Evolutionary conservation across 2,113 vertebrate species (phyloP).

Genomic region (Sprattus sprattus): DNA sequence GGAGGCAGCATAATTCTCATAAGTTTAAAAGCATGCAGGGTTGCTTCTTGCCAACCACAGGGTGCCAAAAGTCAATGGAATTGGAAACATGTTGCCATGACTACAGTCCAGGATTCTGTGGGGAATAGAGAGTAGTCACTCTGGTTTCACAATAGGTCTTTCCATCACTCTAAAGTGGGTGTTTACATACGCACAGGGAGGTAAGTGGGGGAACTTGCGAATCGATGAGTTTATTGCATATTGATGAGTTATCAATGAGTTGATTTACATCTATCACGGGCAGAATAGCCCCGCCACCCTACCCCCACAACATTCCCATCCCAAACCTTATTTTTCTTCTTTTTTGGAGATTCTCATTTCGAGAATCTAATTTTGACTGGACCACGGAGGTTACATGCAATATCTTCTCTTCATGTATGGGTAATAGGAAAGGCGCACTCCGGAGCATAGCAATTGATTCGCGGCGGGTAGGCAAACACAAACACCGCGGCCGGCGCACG

Average conservation of each 20-base stretch:
- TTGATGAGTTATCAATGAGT: background rate
- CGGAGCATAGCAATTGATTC: slow-evolving; percentile 46
- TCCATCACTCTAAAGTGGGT: background rate
- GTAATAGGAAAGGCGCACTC: slow-evolving; percentile 33
- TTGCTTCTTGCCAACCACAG: slow-evolving; percentile 52
- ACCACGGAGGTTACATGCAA: slow-evolving; percentile 27
- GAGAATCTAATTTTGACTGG: slow-evolving; percentile 44
- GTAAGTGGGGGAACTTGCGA: background rate
- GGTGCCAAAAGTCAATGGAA: slow-evolving; percentile 52
- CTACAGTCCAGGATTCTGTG: slow-evolving; percentile 59
- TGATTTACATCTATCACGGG: background rate
- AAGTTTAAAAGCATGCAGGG: slow-evolving; percentile 41
- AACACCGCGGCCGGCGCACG: background rate
- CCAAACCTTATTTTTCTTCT: background rate
- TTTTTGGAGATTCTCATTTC: slow-evolving; percentile 54
- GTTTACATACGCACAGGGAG: background rate
- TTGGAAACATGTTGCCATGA: slow-evolving; percentile 60
- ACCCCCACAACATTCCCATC: background rate
- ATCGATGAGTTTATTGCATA: background rate
- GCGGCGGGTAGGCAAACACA: slow-evolving; percentile 37
- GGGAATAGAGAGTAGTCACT: slow-evolving; percentile 25
- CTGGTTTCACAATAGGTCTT: slow-evolving; percentile 40
- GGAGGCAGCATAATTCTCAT: background rate
- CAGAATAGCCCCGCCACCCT: background rate
- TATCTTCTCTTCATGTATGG: slow-evolving; percentile 33